Percentiles rank a stretch among this genome's conserved stretches.
phyloP scores from a whole-genome alignment of 1,140 invertebrate species.

The Lamellibrachia luymesi region DNA sequence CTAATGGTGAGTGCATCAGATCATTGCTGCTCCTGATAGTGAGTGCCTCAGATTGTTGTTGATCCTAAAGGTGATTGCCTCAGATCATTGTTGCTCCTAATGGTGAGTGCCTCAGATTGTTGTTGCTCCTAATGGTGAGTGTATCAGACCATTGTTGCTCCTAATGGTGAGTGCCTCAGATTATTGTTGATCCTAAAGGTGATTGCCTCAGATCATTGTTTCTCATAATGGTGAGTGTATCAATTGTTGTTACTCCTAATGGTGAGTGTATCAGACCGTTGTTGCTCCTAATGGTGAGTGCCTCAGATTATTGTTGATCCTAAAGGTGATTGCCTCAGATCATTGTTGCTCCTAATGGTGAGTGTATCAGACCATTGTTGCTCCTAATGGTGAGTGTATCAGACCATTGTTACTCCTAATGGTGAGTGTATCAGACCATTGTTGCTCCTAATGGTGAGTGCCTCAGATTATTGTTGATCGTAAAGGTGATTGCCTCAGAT shows the following conservation, averaged over 20 bases:
- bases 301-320: neutral
- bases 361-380: neutral
- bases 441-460: neutral
- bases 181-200: neutral
- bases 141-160: no score
- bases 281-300: no score
- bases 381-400: no score
- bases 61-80: neutral
- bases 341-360: neutral
- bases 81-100: no score
- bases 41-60: neutral
- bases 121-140: neutral
- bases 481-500: no score
- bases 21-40: neutral
- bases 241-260: neutral
- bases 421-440: neutral
- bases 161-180: neutral
- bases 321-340: neutral
- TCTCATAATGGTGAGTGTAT: no score
- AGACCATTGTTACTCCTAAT: neutral
- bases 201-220: neutral
- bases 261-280: no score
- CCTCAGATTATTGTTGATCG: neutral
- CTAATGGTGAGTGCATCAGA: neutral
- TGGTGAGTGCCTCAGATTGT: neutral